A percentile compares a stretch with the other conserved stretches of the same genome.
Evolutionary conservation across 2,888 invertebrate species (phyloP).

Genomic region (Hyposoter didymator): DNA sequence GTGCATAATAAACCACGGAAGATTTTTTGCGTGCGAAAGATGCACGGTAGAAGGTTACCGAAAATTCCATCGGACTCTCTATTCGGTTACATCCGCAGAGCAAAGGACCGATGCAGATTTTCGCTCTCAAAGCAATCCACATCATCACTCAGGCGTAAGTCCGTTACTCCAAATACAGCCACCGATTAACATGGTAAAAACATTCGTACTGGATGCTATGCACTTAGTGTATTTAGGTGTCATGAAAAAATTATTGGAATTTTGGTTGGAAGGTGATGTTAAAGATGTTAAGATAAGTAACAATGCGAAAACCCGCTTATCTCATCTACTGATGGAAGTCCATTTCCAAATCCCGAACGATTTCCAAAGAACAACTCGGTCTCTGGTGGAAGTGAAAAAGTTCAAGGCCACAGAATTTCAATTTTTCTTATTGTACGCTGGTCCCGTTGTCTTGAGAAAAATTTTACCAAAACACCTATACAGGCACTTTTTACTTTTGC

Average conservation of each 20-base stretch:
- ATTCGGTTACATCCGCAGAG: conserved; percentile 29
- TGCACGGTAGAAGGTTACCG: conserved; percentile 50
- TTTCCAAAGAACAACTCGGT: conserved; percentile 42
- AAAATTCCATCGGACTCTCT: conserved; percentile 42
- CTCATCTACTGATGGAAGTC: conserved; percentile 12
- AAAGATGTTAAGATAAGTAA: conserved; percentile 20
- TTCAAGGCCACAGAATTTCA: conserved; percentile 49
- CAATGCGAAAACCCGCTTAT: conserved; percentile 22
- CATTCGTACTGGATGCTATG: conserved; percentile 47
- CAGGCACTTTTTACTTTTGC: conserved; percentile 22
- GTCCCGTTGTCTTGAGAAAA: conserved; percentile 37
- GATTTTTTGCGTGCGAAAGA: conserved; percentile 59
- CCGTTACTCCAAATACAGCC: conserved; percentile 43
- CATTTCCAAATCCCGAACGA: conserved; percentile 41
- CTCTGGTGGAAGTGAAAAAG: conserved; percentile 37
- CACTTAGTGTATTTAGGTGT: conserved; percentile 46
- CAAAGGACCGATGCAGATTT: conserved; percentile 46
- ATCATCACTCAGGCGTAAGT: conserved; percentile 51
- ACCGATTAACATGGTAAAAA: conserved; percentile 31
- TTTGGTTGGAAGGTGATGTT: conserved; percentile 24
- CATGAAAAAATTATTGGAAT: conserved; percentile 44
- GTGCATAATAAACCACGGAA: conserved; percentile 47
- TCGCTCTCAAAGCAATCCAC: conserved; percentile 20
- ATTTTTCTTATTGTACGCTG: conserved; percentile 43
- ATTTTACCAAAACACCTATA: conserved; percentile 13